Conservation (phyloP, 2,113 vertebrate species). For the Pedionomus torquatus region DNA sequence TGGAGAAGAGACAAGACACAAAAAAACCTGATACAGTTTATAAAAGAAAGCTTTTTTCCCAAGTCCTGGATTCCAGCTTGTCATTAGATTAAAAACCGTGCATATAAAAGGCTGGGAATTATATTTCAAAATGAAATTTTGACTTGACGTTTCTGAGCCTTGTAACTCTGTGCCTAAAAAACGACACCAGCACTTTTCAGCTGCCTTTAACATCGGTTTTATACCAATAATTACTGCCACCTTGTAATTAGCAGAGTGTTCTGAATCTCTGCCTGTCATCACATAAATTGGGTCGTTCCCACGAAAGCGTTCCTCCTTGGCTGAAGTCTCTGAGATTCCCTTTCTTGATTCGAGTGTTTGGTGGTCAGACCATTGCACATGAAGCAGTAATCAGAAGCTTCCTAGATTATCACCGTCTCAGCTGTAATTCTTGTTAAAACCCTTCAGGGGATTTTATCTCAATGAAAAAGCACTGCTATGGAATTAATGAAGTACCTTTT, state of each 20-base stretch:
- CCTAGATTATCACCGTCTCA: rapidly evolving
- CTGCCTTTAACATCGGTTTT: not conserved
- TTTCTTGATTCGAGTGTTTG: not conserved
- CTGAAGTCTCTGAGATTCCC: not conserved
- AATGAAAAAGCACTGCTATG: not conserved
- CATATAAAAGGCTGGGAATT: not conserved
- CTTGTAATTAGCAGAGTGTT: slow-evolving; percentile 44
- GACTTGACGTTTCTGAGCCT: slow-evolving; percentile 43
- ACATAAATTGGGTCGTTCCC: not conserved
- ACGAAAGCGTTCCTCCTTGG: not conserved
- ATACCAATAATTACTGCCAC: slow-evolving; percentile 23
- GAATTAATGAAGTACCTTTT: not conserved
- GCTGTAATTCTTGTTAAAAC: not conserved
- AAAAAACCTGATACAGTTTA: not conserved
- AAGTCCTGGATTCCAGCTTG: not conserved
- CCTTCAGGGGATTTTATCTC: not conserved
- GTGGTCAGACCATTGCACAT: not conserved
- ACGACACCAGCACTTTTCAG: slow-evolving; percentile 32
- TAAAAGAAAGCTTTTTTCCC: not conserved
- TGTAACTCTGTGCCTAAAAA: slow-evolving; percentile 40
- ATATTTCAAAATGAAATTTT: slow-evolving; percentile 2
- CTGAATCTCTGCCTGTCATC: slow-evolving; percentile 33
- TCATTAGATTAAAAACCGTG: not conserved
- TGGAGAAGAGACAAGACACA: not conserved
- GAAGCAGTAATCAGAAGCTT: not conserved